Evolutionary conservation across 2,888 invertebrate species (phyloP).

Genomic region (Xylota segnis): DNA sequence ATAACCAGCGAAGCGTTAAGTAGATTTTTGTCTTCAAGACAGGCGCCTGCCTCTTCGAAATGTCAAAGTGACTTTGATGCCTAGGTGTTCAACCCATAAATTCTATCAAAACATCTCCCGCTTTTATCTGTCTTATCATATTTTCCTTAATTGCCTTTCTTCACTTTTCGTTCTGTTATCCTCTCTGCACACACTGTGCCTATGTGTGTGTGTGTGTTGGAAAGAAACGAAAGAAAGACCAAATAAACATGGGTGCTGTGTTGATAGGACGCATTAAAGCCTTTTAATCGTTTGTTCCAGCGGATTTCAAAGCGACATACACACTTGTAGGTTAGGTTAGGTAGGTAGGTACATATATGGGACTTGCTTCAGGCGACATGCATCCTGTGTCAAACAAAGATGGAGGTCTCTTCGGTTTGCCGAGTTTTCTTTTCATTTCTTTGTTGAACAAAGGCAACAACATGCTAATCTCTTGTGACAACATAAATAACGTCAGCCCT

Average conservation of each 20-base stretch:
- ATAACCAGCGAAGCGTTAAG: constrained; percentile 57
- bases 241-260: constrained; percentile 56
- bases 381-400: constrained; percentile 43
- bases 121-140: constrained; percentile 64
- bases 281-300: constrained; percentile 69
- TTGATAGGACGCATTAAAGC: constrained; percentile 63
- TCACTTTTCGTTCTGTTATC: constrained; percentile 8
- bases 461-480: constrained; percentile 76
- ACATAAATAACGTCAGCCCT: constrained; percentile 76
- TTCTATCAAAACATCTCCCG: constrained; percentile 54
- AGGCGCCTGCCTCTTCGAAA: constrained; percentile 38
- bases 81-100: constrained; percentile 60
- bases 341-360: neutral
- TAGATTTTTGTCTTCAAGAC: constrained; percentile 42
- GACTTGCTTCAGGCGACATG: constrained; percentile 48
- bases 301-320: constrained; percentile 7
- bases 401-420: constrained; percentile 48
- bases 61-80: constrained; percentile 42
- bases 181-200: neutral
- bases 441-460: constrained; percentile 62
- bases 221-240: constrained; percentile 22
- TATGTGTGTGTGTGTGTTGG: neutral
- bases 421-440: constrained; percentile 73
- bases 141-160: constrained; percentile 67
- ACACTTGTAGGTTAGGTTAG: too few relatives aligned